A percentile compares a stretch with the other conserved stretches of the same genome.
Evolutionary conservation across 2,113 vertebrate species (phyloP).

Genomic region (Syngnathus typhle): DNA sequence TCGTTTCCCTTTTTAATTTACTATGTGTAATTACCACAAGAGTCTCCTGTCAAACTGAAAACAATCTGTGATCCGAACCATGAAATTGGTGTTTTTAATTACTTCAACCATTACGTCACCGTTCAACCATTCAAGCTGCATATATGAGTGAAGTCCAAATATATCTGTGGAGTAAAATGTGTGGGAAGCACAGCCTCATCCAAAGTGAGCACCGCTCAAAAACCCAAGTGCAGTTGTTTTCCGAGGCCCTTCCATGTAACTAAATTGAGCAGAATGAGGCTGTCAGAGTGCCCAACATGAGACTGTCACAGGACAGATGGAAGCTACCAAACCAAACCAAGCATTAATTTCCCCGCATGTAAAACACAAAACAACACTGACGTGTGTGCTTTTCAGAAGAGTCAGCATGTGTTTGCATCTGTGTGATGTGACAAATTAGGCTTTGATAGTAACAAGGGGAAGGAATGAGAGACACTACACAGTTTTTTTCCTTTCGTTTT

Average conservation of each 20-base stretch:
- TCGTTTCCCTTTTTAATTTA: neutral
- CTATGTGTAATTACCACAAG: neutral
- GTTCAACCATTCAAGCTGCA: neutral
- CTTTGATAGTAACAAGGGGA: constrained; percentile 32
- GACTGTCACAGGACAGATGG: constrained; percentile 42
- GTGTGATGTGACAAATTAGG: constrained; percentile 30
- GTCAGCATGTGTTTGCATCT: constrained; percentile 1
- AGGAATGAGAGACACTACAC: constrained; percentile 30
- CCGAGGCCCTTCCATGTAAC: constrained; percentile 38
- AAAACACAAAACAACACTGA: constrained; percentile 32
- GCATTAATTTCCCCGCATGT: constrained; percentile 35
- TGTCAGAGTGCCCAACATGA: constrained; percentile 30
- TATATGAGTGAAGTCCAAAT: constrained; percentile 1
- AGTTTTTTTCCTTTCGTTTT: constrained; percentile 19
- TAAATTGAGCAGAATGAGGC: constrained; percentile 44
- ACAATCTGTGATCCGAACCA: neutral
- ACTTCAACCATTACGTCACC: neutral
- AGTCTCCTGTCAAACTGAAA: neutral
- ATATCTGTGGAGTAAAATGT: constrained; percentile 39
- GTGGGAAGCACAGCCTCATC: constrained; percentile 49
- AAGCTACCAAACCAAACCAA: constrained; percentile 42
- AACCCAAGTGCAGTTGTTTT: constrained; percentile 42
- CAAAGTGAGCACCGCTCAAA: constrained; percentile 58
- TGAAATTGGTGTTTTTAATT: neutral
- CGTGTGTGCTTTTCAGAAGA: constrained; percentile 34